Percentiles rank a stretch among this genome's conserved stretches.
phyloP scores from a whole-genome alignment of 2,888 invertebrate genomes.

The Monopis laevigella region DNA sequence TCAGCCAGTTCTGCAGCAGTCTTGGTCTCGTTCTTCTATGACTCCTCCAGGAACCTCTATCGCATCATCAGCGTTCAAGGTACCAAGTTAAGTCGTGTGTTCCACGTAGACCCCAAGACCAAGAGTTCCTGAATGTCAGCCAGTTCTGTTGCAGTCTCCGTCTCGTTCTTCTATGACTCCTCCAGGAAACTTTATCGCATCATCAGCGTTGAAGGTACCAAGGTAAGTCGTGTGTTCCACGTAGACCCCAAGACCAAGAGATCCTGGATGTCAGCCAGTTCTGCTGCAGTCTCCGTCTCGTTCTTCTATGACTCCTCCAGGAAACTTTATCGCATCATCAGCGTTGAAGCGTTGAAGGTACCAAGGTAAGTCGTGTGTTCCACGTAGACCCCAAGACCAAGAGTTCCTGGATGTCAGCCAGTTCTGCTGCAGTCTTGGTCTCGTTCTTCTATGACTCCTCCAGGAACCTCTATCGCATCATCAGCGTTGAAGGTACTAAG shows the following conservation, averaged over 20 bases:
- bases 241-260: too few species aligned
- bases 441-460: conserved; percentile 98
- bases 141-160: conserved; percentile 91
- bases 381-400: conserved; percentile 99
- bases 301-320: conserved; percentile 97
- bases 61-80: conserved; percentile 98
- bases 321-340: conserved; percentile 95
- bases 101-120: conserved; percentile 99
- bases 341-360: conserved; percentile 96
- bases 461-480: conserved; percentile 93
- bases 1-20: conserved; percentile 95
- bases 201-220: conserved; percentile 96
- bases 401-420: conserved; percentile 97
- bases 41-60: conserved; percentile 93
- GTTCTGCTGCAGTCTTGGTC: conserved; percentile 92
- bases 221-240: conserved; percentile 76
- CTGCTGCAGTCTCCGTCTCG: conserved; percentile 93
- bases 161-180: conserved; percentile 97
- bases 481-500: conserved; percentile 96
- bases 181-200: conserved; percentile 95
- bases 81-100: conserved; percentile 85
- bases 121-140: conserved; percentile 98
- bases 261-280: conserved; percentile 97
- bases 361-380: conserved; percentile 89
- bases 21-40: conserved; percentile 97